Percentiles rank a stretch among this genome's conserved stretches.
These are phyloP conservation scores for Onychomys torridus DNA, from an alignment of 2,797 vertebrate species.

Conservation along the genomic window DNA sequence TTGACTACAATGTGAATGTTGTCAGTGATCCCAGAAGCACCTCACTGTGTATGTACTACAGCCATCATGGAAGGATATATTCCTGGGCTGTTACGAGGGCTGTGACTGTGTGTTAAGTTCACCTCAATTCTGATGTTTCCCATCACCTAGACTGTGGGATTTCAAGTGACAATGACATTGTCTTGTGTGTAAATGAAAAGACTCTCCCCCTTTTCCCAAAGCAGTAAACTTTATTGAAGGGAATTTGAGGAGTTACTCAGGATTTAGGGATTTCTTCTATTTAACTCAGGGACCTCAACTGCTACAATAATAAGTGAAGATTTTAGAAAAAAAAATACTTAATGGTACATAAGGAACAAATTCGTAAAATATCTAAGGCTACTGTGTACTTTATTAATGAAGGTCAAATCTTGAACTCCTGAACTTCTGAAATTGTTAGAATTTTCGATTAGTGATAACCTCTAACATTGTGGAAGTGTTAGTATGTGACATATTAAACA, in stretches of 20 bases:
- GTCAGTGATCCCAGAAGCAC: background rate
- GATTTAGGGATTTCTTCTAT: background rate
- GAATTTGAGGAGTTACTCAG: background rate
- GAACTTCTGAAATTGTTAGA: background rate
- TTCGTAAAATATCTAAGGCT: background rate
- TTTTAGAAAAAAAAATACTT: slow-evolving; percentile 31
- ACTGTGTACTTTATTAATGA: background rate
- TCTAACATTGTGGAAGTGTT: background rate
- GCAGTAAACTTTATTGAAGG: background rate
- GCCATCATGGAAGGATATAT: background rate
- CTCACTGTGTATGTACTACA: background rate
- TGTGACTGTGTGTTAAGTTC: background rate
- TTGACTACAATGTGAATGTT: background rate
- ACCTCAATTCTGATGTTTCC: background rate
- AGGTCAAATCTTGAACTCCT: background rate
- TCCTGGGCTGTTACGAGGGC: background rate
- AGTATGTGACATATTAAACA: background rate
- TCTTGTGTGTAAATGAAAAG: background rate
- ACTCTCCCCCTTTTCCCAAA: background rate
- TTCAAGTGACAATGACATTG: background rate
- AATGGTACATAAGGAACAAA: background rate
- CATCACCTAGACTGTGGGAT: background rate
- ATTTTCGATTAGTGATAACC: background rate
- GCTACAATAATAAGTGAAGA: background rate
- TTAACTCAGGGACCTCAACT: background rate